Conservation (phyloP, 2,113 vertebrate species). For the Spilogale gracilis region DNA sequence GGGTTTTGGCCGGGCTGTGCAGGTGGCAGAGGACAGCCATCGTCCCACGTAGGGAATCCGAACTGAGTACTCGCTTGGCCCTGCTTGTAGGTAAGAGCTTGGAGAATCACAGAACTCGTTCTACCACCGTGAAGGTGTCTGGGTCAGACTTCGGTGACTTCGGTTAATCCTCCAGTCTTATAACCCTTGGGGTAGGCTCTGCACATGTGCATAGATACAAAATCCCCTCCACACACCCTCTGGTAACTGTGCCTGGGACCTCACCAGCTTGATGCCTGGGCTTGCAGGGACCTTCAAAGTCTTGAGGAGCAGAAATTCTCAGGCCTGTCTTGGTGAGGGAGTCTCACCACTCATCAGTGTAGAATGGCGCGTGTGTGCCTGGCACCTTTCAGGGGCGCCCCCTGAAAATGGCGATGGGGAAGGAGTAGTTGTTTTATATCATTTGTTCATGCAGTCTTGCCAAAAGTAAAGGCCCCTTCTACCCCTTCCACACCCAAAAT, state of each 20-base stretch:
- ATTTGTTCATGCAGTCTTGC: slow-evolving; percentile 4
- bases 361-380: background rate
- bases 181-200: background rate
- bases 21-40: background rate
- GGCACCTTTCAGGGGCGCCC: background rate
- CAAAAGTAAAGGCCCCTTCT: background rate
- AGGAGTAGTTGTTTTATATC: background rate
- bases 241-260: background rate
- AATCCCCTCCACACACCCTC: background rate
- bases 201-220: background rate
- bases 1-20: background rate
- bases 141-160: background rate
- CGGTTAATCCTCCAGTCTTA: background rate
- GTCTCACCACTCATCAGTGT: background rate
- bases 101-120: slow-evolving; percentile 46
- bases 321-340: background rate
- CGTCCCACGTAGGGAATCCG: background rate
- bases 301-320: background rate
- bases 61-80: background rate
- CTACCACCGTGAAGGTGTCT: background rate
- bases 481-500: background rate
- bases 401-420: background rate
- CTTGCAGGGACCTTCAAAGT: slow-evolving; percentile 1
- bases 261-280: background rate
- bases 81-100: background rate